Evolutionary conservation across 2,888 invertebrate genomes (phyloP), one percentile per base, ranked within the genome.

Genomic region (Tinea trinotella): DNA sequence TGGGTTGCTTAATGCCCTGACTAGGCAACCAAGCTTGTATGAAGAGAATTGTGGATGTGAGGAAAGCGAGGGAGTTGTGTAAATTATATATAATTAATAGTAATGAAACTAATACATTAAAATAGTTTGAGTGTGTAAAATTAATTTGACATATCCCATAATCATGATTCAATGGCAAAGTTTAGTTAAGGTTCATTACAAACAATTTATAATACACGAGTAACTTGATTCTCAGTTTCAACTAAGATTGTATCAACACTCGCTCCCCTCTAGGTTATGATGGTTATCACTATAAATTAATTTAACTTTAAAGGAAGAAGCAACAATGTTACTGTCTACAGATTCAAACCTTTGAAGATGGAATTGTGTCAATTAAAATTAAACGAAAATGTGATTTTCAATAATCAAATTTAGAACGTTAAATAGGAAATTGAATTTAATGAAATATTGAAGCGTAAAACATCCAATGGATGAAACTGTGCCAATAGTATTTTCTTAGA

Each of bases 221-320:
- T 17, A 13, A 12, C 17, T 46, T 46, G 46, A 46, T 46, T n/a
- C 24, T 19, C 50, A 50, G 50, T 50, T 48, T 13, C 13, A 50
- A 50, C 24, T 50, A 13, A 50, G 50, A 50, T 50, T 20, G 24
- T 50, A 50, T 50, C 50, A 19, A 22, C 2, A 13, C 12, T 4
- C 3, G 10, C 24, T 22, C 15, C 50, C 50, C 22, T 46, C 10
- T 24, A 12, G 7, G 22, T 50, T 50, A 50, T 50, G 50, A 50
- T 50, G 50, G 50, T 50, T 50, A 50, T 50, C 50, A 24, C 24
- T 50, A 24, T 24, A 50, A 50, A 50, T 50, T 50, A 50, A 50
- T 50, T 50, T 50, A 50, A 50, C 50, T 50, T 50, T 13, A 20
- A 15, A 50, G 50, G 24, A 15, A 50, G n/a, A 50, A 24, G 24